Percentiles rank a stretch among this genome's conserved stretches.
These are phyloP conservation scores for Nannospalax galili DNA, from an alignment of 2,113 vertebrate genomes.

Conservation along the genomic window DNA sequence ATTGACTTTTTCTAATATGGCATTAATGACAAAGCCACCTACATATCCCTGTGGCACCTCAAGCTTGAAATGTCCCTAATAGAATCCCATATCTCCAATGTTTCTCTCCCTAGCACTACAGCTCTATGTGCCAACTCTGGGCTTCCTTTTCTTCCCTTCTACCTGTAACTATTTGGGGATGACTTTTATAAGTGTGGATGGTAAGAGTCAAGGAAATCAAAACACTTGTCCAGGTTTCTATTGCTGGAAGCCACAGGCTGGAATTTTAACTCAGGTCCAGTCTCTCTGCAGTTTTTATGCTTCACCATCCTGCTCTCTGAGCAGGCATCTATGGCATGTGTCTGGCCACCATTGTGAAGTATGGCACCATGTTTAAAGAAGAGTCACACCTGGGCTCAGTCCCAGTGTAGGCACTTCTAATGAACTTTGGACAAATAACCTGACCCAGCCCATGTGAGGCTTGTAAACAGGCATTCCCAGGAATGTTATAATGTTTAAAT, in stretches of 20 bases:
- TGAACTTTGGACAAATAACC: not conserved
- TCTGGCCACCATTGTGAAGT: not conserved
- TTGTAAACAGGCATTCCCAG: not conserved
- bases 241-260: not conserved
- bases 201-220: slow-evolving; percentile 28
- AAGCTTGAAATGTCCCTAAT: not conserved
- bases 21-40: not conserved
- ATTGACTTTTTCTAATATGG: not conserved
- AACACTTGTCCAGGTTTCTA: not conserved
- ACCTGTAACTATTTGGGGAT: not conserved
- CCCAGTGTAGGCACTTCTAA: not conserved
- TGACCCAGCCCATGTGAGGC: not conserved
- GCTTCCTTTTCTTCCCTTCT: not conserved
- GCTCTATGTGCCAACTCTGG: not conserved
- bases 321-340: fast-evolving
- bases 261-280: not conserved
- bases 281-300: fast-evolving
- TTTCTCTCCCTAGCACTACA: not conserved
- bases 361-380: not conserved
- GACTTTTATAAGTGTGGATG: not conserved
- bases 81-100: not conserved
- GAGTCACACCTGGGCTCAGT: not conserved
- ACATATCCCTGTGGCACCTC: not conserved
- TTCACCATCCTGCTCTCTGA: not conserved
- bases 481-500: not conserved